Base-by-base conservation (phyloP, 2,888 invertebrate species). In the Trachelus troglodyta region DNA sequence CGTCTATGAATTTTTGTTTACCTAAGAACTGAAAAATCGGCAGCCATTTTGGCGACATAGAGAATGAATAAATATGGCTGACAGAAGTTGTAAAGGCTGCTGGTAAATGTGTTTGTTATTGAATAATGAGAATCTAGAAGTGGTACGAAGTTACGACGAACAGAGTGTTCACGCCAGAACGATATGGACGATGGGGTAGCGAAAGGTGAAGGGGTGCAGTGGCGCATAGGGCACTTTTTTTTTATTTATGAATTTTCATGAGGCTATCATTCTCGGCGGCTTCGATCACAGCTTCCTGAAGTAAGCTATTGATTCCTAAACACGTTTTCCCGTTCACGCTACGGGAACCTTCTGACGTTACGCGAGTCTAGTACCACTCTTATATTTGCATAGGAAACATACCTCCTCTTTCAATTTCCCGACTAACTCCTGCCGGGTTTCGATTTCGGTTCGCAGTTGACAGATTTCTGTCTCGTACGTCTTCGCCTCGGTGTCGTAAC, bases 1-100 rank as follows among this genome's bases (percentile, higher is more conserved):
- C 87, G 78, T 92, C 91, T 81, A 94, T 93, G 85, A 91, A 91
- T 79, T 87, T 83, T 85, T 93, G 92, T 80, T 91, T 87, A 81
- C 90, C 85, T 37, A 90, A 90, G 81, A 90, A 89, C 85, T 92
- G 86, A 56, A 56, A 56, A 9, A 56, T 56, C 9, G 56, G 56
- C 56, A 56, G 56, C 23, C 80, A 56, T 56, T 23, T 56, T 56
- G 0, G 0, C 1, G 87, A 91, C 92, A 92, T 78, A 82, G 89
- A 86, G 73, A 69, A 75, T 34, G 34, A 78, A 76, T 31, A 73
- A 69, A 23, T 33, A 23, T 56, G 33, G 12, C 34, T 23, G n/a
- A 56, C 6, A 34, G 74, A 23, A 34, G n/a, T n/a, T 12, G 34
- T 9, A 35, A 23, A 11, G 31, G 31, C 75, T 37, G 40, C 34